These are phyloP conservation scores for Cataglyphis altisquamis DNA, from an alignment of 2,888 invertebrate species.

Conservation along the genomic window DNA sequence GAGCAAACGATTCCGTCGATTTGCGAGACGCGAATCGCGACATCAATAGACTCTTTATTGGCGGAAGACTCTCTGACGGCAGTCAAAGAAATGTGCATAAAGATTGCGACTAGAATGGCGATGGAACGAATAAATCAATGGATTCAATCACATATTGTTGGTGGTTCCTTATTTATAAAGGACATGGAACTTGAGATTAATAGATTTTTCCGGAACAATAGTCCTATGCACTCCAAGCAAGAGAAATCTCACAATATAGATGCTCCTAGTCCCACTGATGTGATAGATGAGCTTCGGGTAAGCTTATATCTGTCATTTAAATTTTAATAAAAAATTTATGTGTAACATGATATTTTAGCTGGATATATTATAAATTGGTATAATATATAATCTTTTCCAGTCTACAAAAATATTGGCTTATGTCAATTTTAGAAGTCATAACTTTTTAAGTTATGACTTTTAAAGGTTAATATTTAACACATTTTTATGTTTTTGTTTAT, in stretches of 20 bases:
- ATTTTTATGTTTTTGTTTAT: constrained; percentile 31
- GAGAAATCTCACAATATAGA: constrained; percentile 75
- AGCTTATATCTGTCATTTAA: constrained; percentile 38
- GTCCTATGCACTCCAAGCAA: constrained; percentile 51
- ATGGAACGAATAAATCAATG: constrained; percentile 87
- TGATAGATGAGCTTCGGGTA: constrained; percentile 79
- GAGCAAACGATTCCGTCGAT: constrained; percentile 74
- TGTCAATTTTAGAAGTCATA: background rate
- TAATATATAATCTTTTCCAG: background rate
- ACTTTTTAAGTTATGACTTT: background rate
- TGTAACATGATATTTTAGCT: background rate
- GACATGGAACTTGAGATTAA: constrained; percentile 79
- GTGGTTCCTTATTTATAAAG: constrained; percentile 78
- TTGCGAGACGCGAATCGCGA: constrained; percentile 77
- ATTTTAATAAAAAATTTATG: background rate
- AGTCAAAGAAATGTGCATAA: constrained; percentile 87
- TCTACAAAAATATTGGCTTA: background rate
- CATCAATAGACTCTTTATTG: constrained; percentile 86
- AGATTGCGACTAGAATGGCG: constrained; percentile 87
- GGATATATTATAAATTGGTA: background rate
- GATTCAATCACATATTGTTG: constrained; percentile 86
- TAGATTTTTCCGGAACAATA: constrained; percentile 72
- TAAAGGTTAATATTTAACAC: constrained; percentile 6
- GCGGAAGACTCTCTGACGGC: constrained; percentile 87
- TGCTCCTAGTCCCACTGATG: constrained; percentile 77